These are phyloP conservation scores for Pogonocherus hispidulus DNA, from an alignment of 2,888 invertebrate genomes.

Conservation along the genomic window DNA sequence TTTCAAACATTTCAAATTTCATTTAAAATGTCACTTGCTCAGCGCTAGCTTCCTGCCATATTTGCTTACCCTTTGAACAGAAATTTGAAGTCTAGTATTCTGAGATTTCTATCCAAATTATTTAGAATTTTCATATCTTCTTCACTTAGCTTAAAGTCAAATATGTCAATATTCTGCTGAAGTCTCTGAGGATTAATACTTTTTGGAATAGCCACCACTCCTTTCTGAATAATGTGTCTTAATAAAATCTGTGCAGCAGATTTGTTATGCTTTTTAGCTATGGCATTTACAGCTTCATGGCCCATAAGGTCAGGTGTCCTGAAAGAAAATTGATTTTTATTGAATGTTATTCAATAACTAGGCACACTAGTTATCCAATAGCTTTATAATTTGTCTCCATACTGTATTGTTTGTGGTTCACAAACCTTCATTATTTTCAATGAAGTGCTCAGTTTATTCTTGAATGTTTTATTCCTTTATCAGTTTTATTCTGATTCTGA, in stretches of 20 bases:
- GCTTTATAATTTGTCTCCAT: too few relatives aligned
- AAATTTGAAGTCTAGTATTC: conserved; percentile 27
- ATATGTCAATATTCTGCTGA: conserved; percentile 81
- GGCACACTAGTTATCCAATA: too few relatives aligned
- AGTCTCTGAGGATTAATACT: conserved; percentile 82
- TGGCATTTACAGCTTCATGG: conserved; percentile 71
- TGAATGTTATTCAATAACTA: too few relatives aligned
- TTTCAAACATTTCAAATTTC: too few relatives aligned
- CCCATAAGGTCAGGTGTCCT: conserved; percentile 76
- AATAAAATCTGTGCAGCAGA: conserved; percentile 83
- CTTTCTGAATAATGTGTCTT: conserved; percentile 80
- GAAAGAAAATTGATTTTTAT: neutral
- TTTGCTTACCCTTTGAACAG: conserved; percentile 32
- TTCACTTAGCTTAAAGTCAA: conserved; percentile 78
- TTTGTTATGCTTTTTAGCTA: conserved; percentile 75
- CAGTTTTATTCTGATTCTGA: too few relatives aligned
- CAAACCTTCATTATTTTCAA: too few relatives aligned
- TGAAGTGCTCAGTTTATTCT: too few relatives aligned
- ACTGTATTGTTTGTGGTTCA: too few relatives aligned
- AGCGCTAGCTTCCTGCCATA: too few relatives aligned
- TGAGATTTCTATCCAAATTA: conserved; percentile 71
- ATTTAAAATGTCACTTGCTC: too few relatives aligned
- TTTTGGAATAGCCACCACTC: conserved; percentile 85
- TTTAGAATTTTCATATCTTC: conserved; percentile 76
- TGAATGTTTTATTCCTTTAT: too few relatives aligned